phyloP scores from a whole-genome alignment of 2,888 invertebrate species.

The Junonia oenone region DNA sequence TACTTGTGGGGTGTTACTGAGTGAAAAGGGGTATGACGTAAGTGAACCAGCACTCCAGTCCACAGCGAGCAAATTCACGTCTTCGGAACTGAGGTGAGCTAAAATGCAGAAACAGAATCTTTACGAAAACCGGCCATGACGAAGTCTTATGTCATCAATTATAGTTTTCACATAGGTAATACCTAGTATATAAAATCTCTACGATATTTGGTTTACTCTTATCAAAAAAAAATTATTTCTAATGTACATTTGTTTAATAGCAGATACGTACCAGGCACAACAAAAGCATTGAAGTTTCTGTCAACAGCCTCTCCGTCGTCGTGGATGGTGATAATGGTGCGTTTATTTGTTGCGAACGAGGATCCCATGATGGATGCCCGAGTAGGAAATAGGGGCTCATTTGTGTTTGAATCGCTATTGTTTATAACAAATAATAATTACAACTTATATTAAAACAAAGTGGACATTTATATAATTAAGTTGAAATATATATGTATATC shows the following conservation, averaged over 20 bases:
- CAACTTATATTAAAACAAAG: no score
- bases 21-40: slow-evolving; percentile 48
- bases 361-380: slow-evolving; percentile 39
- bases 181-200: no score
- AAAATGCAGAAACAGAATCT: slow-evolving; percentile 29
- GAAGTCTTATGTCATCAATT: no score
- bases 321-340: slow-evolving; percentile 57
- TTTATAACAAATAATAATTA: no score
- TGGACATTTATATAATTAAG: no score
- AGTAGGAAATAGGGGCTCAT: slow-evolving; percentile 45
- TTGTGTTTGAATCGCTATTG: no score
- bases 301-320: slow-evolving; percentile 40
- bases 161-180: no score
- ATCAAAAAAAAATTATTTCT: no score
- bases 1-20: slow-evolving; percentile 53
- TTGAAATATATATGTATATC: no score
- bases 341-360: slow-evolving; percentile 35
- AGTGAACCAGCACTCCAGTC: slow-evolving; percentile 58
- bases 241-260: no score
- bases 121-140: no score
- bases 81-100: slow-evolving; percentile 49
- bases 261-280: slow-evolving; percentile 43
- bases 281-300: slow-evolving; percentile 62
- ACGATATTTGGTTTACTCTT: no score
- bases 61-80: slow-evolving; percentile 62